Conservation (phyloP, 2,888 invertebrate species). For the Phragmatobia fuliginosa region DNA sequence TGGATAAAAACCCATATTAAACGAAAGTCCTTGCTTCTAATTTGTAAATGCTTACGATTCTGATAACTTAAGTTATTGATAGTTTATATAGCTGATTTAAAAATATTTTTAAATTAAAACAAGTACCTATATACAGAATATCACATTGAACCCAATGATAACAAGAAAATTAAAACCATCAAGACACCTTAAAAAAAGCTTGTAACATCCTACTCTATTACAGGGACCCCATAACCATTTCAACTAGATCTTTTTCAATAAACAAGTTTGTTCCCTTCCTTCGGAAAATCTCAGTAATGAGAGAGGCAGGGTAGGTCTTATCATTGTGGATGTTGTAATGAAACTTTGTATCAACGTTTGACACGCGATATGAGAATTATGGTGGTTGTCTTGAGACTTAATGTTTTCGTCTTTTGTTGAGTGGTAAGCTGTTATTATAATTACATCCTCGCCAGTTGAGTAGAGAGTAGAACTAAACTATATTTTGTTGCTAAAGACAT, state of each 20-base stretch:
- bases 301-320: conserved; percentile 36
- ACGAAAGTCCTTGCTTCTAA: no score
- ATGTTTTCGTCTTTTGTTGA: conserved; percentile 62
- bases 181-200: conserved; percentile 56
- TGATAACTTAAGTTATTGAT: neutral
- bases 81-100: neutral
- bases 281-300: neutral
- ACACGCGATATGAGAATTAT: conserved; percentile 81
- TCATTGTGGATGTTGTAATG: conserved; percentile 38
- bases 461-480: conserved; percentile 1
- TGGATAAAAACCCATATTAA: no score
- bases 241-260: conserved; percentile 37
- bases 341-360: conserved; percentile 63
- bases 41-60: neutral
- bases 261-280: conserved; percentile 20
- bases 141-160: conserved; percentile 18
- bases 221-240: conserved; percentile 46
- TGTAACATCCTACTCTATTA: conserved; percentile 56
- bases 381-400: conserved; percentile 65
- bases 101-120: neutral
- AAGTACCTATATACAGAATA: conserved; percentile 5
- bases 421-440: conserved; percentile 36
- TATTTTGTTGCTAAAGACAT: neutral
- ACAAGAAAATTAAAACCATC: conserved; percentile 54
- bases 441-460: conserved; percentile 4